phyloP scores from a whole-genome alignment of 1,140 invertebrate genomes.

The Bombus fervidus region DNA sequence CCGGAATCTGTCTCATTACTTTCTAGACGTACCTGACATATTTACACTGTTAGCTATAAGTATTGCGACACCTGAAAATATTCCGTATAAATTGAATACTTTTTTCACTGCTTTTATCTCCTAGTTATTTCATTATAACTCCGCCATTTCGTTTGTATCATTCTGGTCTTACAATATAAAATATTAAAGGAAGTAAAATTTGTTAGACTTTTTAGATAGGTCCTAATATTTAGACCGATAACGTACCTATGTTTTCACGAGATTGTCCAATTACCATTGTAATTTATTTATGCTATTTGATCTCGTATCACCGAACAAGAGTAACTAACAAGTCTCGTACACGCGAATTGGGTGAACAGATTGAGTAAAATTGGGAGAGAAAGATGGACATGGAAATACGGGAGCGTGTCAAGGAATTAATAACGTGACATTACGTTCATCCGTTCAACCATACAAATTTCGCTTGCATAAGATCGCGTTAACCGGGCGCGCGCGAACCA shows the following conservation, averaged over 20 bases:
- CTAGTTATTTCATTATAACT: too few relatives aligned
- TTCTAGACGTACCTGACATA: too few relatives aligned
- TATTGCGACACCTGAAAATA: not conserved
- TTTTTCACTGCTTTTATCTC: too few relatives aligned
- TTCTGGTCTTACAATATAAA: too few relatives aligned
- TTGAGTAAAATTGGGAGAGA: not conserved
- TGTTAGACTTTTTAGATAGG: not conserved
- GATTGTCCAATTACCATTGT: not conserved
- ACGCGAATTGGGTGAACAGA: not conserved
- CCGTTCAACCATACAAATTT: constrained; percentile 19
- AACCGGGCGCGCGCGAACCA: constrained; percentile 1
- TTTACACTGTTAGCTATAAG: not conserved
- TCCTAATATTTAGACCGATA: not conserved
- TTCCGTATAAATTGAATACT: too few relatives aligned
- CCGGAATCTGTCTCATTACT: too few relatives aligned
- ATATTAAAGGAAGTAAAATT: not conserved
- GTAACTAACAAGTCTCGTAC: not conserved
- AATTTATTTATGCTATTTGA: not conserved
- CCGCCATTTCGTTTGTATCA: too few relatives aligned
- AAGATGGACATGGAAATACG: not conserved
- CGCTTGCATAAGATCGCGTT: constrained; percentile 52
- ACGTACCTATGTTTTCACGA: not conserved
- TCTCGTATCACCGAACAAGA: not conserved
- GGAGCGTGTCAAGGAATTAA: constrained; percentile 29
- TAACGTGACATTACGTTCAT: constrained; percentile 19